Percentiles rank a stretch among this genome's conserved stretches.
Conservation (phyloP, 2,113 vertebrate species). For the Varanus komodoensis region DNA sequence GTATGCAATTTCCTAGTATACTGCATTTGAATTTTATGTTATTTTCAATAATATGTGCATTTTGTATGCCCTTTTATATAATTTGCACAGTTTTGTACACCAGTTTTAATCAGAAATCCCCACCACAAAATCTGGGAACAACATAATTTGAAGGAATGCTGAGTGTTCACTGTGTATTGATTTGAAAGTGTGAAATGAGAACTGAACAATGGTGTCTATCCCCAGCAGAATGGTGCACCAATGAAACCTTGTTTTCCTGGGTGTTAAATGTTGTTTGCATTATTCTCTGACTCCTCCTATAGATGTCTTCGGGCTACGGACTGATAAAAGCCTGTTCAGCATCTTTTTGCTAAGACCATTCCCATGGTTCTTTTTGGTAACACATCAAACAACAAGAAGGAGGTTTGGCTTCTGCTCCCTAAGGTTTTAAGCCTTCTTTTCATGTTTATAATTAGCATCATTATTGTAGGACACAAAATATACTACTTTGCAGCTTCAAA, state of each 20-base stretch:
- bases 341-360: background rate
- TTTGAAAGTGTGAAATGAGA: too few species aligned
- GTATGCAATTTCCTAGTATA: too few species aligned
- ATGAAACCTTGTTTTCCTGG: background rate
- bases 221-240: background rate
- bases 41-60: too few species aligned
- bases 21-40: too few species aligned
- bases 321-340: constrained; percentile 1
- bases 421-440: constrained; percentile 11
- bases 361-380: background rate
- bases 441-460: constrained; percentile 20
- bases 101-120: too few species aligned
- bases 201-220: too few species aligned
- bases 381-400: constrained; percentile 1
- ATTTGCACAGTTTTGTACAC: too few species aligned
- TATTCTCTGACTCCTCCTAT: background rate
- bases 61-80: too few species aligned
- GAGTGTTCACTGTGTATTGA: too few species aligned
- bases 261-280: background rate
- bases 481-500: constrained; percentile 1
- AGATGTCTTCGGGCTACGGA: background rate
- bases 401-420: background rate
- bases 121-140: too few species aligned
- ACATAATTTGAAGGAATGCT: too few species aligned
- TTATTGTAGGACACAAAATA: background rate